phyloP scores from a whole-genome alignment of 2,888 invertebrate species.

The Mermis nigrescens region DNA sequence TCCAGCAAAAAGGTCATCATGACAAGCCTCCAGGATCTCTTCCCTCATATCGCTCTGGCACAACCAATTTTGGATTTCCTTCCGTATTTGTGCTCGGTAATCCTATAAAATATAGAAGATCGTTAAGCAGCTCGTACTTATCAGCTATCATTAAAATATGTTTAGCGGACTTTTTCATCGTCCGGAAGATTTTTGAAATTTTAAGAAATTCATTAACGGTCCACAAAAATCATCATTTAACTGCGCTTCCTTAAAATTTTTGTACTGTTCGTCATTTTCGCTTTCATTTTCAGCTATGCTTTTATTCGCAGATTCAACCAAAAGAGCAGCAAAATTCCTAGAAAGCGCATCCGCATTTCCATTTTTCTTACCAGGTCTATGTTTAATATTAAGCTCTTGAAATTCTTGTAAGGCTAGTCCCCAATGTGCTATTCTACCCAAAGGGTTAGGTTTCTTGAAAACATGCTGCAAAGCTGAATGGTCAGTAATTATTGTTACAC shows the following conservation, averaged over 20 bases:
- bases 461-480: slow-evolving; percentile 14
- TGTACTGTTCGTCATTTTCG: background rate
- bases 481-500: slow-evolving; percentile 11
- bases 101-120: no score
- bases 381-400: slow-evolving; percentile 28
- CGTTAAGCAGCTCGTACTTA: no score
- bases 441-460: slow-evolving; percentile 28
- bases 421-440: slow-evolving; percentile 36
- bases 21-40: no score
- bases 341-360: slow-evolving; percentile 34
- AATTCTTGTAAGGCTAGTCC: slow-evolving; percentile 33
- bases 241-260: background rate
- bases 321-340: no score
- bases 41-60: no score
- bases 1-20: no score
- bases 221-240: background rate
- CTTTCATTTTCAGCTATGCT: background rate
- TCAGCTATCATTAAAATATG: no score
- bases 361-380: slow-evolving; percentile 33
- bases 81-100: no score
- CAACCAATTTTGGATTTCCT: background rate
- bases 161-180: no score
- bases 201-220: background rate
- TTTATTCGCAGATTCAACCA: no score
- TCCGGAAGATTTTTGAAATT: background rate